phyloP scores from a whole-genome alignment of 23 tunicate genomes.

The Phallusia fumigata region DNA sequence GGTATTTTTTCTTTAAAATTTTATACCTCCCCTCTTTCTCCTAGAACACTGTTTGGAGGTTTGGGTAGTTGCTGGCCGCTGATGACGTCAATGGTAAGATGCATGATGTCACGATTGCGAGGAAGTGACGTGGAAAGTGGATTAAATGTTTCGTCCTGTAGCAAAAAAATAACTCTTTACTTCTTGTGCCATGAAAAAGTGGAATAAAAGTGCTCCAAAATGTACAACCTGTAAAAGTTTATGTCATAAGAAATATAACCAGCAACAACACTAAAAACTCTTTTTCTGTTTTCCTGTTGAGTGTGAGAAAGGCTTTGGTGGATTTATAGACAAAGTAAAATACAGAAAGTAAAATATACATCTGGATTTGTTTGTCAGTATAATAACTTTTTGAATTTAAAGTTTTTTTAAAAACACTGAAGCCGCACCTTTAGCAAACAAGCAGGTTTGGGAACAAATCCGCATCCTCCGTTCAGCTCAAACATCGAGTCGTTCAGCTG shows the following conservation, averaged over 20 bases:
- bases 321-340: too few relatives aligned
- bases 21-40: conserved; percentile 81
- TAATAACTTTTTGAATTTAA: too few relatives aligned
- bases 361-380: too few relatives aligned
- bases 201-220: too few relatives aligned
- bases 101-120: conserved; percentile 23
- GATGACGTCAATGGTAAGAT: conserved; percentile 52
- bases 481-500: conserved; percentile 70
- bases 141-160: conserved; percentile 40
- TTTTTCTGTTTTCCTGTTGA: too few relatives aligned
- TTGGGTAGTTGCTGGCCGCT: conserved; percentile 91
- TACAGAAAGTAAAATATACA: too few relatives aligned
- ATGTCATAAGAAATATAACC: too few relatives aligned
- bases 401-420: too few relatives aligned
- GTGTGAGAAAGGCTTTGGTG: too few relatives aligned
- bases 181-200: too few relatives aligned
- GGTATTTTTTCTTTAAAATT: neutral
- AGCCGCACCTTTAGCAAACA: conserved; percentile 50
- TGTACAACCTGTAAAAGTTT: too few relatives aligned
- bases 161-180: neutral
- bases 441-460: conserved; percentile 62
- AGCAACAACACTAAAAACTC: too few relatives aligned
- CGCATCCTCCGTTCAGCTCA: conserved; percentile 65
- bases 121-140: conserved; percentile 34
- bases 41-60: conserved; percentile 79